Percentiles rank a stretch among this genome's conserved stretches.
phyloP scores from a whole-genome alignment of 2,113 vertebrate species.

The Climacteris rufus region DNA sequence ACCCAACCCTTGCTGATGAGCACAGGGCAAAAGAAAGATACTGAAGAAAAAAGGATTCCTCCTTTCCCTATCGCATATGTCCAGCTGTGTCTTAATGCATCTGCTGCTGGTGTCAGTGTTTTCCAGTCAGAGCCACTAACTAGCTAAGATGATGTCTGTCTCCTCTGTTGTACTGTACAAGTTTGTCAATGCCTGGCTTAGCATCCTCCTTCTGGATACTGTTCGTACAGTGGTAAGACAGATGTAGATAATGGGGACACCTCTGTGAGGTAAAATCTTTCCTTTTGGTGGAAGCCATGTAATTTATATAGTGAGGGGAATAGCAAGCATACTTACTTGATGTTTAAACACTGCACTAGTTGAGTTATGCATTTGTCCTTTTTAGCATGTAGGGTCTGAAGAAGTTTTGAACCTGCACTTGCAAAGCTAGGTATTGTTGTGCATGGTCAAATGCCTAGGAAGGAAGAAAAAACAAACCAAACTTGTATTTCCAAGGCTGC shows the following conservation, averaged over 20 bases:
- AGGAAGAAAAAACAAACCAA: background rate
- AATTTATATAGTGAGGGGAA: background rate
- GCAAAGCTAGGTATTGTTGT: background rate
- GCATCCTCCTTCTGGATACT: background rate
- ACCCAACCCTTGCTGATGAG: background rate
- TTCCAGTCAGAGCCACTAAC: background rate
- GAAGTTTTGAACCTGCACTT: background rate
- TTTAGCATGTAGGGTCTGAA: background rate
- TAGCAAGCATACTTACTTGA: background rate
- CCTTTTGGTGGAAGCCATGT: background rate
- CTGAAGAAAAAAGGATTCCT: background rate
- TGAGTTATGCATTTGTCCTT: background rate
- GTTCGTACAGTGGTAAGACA: background rate
- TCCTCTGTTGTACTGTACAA: background rate
- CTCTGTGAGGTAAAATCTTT: background rate
- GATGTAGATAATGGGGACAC: background rate
- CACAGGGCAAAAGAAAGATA: background rate
- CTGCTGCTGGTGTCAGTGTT: background rate
- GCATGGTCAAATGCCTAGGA: background rate
- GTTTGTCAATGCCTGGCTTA: background rate
- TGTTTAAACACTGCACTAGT: background rate
- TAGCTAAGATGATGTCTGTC: background rate
- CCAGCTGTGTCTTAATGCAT: background rate
- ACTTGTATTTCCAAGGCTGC: background rate
- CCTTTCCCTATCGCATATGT: background rate